phyloP scores from a whole-genome alignment of 2,888 invertebrate genomes.

The Cistogaster globosa region DNA sequence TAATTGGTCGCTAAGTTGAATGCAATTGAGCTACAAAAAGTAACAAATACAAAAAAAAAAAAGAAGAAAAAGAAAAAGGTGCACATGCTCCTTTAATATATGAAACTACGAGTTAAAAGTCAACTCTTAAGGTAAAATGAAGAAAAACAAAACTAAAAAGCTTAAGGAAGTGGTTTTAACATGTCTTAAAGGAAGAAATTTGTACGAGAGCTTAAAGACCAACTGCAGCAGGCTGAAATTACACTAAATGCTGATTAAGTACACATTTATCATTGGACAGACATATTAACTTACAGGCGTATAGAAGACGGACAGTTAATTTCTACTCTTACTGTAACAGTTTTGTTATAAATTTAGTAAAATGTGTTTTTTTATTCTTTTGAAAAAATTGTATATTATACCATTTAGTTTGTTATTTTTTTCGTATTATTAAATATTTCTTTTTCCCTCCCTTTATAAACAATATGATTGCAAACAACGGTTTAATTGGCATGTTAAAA shows the following conservation, averaged over 20 bases:
- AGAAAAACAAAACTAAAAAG: slow-evolving; percentile 63
- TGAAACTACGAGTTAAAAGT: slow-evolving; percentile 21
- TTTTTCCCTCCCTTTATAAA: slow-evolving; percentile 27
- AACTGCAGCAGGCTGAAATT: slow-evolving; percentile 79
- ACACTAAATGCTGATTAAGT: slow-evolving; percentile 83
- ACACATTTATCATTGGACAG: slow-evolving; percentile 81
- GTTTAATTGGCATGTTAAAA: slow-evolving; percentile 72
- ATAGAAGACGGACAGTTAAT: slow-evolving; percentile 32
- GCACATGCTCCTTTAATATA: slow-evolving; percentile 59
- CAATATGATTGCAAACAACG: slow-evolving; percentile 65
- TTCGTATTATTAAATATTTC: slow-evolving; percentile 28
- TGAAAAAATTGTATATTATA: background rate
- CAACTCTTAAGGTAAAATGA: slow-evolving; percentile 46
- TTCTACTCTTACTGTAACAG: slow-evolving; percentile 51
- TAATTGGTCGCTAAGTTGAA: slow-evolving; percentile 81
- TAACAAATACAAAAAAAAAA: slow-evolving; percentile 5
- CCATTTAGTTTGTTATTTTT: slow-evolving; percentile 9
- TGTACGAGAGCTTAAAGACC: slow-evolving; percentile 62
- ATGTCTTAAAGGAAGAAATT: slow-evolving; percentile 63
- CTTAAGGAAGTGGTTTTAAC: slow-evolving; percentile 65
- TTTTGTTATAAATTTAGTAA: slow-evolving; percentile 54
- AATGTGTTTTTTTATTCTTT: slow-evolving; percentile 16
- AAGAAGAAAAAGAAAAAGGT: slow-evolving; percentile 45
- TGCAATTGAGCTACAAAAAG: slow-evolving; percentile 72
- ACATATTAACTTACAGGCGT: slow-evolving; percentile 15